phyloP scores from a whole-genome alignment of 2,113 vertebrate species.

The Oncorhynchus clarkii region DNA sequence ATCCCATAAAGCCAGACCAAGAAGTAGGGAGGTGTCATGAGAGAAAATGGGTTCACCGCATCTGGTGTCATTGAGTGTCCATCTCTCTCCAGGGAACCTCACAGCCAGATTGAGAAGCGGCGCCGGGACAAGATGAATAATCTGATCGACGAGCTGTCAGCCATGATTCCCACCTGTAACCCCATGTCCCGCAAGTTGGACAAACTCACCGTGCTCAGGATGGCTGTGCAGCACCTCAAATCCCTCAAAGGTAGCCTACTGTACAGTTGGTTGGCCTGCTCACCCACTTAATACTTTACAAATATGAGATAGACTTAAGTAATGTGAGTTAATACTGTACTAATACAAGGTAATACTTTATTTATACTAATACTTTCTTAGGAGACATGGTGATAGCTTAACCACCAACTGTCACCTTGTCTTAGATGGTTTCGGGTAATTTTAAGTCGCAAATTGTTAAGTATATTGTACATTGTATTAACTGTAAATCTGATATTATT shows the following conservation, averaged over 20 bases:
- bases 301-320: not conserved
- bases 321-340: too few species aligned
- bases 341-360: too few species aligned
- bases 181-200: constrained; percentile 86
- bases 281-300: too few species aligned
- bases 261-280: too few species aligned
- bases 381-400: not conserved
- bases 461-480: too few species aligned
- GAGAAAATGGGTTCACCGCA: too few species aligned
- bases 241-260: constrained; percentile 80
- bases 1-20: too few species aligned
- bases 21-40: too few species aligned
- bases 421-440: too few species aligned
- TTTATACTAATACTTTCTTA: too few species aligned
- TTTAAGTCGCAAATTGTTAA: too few species aligned
- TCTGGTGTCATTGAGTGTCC: not conserved
- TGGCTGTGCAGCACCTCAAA: constrained; percentile 90
- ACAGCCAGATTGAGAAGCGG: constrained; percentile 92
- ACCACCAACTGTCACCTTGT: not conserved
- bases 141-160: constrained; percentile 87
- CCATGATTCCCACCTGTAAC: constrained; percentile 89
- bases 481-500: too few species aligned
- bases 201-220: constrained; percentile 89
- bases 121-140: constrained; percentile 93
- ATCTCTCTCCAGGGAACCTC: constrained; percentile 79